Percentiles rank a stretch among this genome's conserved stretches.
Conservation (phyloP, 2,113 vertebrate species). For the Rhinopomastus cyanomelas region DNA sequence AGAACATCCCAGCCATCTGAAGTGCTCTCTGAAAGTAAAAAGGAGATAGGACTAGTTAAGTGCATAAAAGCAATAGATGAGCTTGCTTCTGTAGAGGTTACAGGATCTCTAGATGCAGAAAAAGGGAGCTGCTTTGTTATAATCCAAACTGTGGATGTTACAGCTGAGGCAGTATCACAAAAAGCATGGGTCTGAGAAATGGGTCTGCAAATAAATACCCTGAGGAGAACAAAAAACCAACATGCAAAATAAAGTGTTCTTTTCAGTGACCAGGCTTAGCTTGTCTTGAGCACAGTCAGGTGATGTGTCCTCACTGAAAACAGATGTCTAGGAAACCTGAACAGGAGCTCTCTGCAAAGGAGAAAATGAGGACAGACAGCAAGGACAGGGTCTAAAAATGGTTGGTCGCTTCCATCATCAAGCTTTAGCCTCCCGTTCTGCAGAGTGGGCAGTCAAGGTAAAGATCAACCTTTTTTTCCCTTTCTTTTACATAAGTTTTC, state of each 20-base stretch:
- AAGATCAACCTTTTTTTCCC: not conserved
- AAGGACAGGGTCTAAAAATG: not conserved
- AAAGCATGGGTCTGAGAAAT: not conserved
- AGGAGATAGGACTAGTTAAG: not conserved
- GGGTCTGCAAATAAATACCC: not conserved
- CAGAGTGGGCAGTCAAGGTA: not conserved
- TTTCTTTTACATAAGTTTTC: not conserved
- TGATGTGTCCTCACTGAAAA: not conserved
- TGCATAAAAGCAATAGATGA: not conserved
- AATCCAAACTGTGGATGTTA: not conserved
- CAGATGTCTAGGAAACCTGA: not conserved
- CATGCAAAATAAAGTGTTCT: not conserved
- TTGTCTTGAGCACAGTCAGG: not conserved
- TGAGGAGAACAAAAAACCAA: not conserved
- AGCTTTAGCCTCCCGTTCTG: not conserved
- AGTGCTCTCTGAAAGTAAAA: not conserved
- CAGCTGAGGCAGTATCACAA: not conserved
- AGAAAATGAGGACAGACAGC: not conserved
- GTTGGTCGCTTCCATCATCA: not conserved
- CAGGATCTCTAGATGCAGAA: not conserved
- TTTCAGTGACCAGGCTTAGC: not conserved
- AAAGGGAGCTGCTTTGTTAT: not conserved
- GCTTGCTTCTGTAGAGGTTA: not conserved
- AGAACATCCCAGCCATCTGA: not conserved
- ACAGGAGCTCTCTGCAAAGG: not conserved